Evolutionary conservation across 1,140 invertebrate species (phyloP).

Genomic region (Aphelenchoides besseyi): DNA sequence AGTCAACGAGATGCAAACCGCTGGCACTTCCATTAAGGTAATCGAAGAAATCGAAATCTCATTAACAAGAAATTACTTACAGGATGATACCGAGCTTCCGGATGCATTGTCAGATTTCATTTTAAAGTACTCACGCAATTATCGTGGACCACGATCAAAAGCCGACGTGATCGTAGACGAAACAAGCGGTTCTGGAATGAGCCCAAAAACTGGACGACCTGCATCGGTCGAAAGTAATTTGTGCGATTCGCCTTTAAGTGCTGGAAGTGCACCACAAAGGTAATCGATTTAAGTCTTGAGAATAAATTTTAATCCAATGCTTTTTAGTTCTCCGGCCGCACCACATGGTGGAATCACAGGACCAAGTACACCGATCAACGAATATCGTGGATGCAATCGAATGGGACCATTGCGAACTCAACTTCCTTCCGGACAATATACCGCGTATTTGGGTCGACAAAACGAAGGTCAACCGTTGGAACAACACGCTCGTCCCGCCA

Average conservation of each 20-base stretch:
- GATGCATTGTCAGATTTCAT: slow-evolving; percentile 61
- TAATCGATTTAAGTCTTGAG: not conserved
- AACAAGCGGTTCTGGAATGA: not conserved
- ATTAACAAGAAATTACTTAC: slow-evolving; percentile 16
- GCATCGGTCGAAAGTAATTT: slow-evolving; percentile 22
- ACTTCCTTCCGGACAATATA: slow-evolving; percentile 20
- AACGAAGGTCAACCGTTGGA: not conserved
- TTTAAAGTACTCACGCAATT: slow-evolving; percentile 60
- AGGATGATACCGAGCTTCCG: slow-evolving; percentile 53
- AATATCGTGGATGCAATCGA: slow-evolving; percentile 33
- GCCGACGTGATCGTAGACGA: not conserved
- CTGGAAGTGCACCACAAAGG: slow-evolving; percentile 45
- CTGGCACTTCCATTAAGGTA: slow-evolving; percentile 10
- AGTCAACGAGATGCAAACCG: not conserved
- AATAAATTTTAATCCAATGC: slow-evolving; percentile 11
- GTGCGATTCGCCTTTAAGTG: slow-evolving; percentile 47
- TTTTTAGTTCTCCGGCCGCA: slow-evolving; percentile 44
- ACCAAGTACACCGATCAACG: slow-evolving; percentile 23
- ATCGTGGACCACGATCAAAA: slow-evolving; percentile 20
- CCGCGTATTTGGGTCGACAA: slow-evolving; percentile 7
- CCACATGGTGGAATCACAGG: slow-evolving; percentile 39
- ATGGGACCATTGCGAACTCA: slow-evolving; percentile 23
- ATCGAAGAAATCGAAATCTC: slow-evolving; percentile 9
- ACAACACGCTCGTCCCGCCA: slow-evolving; percentile 38
- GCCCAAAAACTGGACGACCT: slow-evolving; percentile 10